These are phyloP conservation scores for Grallaria varia DNA, from an alignment of 2,113 vertebrate genomes.

Conservation along the genomic window DNA sequence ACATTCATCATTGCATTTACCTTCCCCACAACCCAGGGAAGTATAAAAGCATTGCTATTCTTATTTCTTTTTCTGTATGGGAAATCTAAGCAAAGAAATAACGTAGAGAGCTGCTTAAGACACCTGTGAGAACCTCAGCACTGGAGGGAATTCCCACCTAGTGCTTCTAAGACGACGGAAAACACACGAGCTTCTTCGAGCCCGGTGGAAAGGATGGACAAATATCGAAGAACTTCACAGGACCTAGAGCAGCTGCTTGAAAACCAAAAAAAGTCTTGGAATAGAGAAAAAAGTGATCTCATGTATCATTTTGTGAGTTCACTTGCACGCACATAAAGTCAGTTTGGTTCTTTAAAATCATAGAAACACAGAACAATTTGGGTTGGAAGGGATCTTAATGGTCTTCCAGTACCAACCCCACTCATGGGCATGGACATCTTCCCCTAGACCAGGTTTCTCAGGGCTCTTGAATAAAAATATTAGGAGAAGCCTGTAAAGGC, in stretches of 20 bases:
- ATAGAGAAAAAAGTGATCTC: neutral
- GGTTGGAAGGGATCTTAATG: neutral
- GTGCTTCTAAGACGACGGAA: neutral
- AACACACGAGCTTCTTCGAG: neutral
- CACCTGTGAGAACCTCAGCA: neutral
- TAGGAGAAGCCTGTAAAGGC: neutral
- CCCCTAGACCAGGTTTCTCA: neutral
- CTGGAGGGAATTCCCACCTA: neutral
- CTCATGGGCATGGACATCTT: neutral
- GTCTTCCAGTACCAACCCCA: too few relatives aligned
- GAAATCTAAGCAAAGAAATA: neutral
- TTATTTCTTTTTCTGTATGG: neutral
- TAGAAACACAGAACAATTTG: neutral
- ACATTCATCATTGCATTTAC: neutral
- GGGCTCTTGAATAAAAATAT: neutral
- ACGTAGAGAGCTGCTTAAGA: neutral
- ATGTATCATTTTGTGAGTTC: neutral
- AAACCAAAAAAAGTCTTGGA: neutral
- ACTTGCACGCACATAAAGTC: neutral
- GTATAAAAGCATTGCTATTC: neutral
- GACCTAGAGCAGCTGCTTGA: neutral
- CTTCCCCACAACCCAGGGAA: neutral
- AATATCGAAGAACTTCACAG: neutral
- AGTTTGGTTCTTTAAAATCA: neutral
- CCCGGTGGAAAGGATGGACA: neutral